phyloP scores from a whole-genome alignment of 1,140 invertebrate species.

The Cydia fagiglandana region DNA sequence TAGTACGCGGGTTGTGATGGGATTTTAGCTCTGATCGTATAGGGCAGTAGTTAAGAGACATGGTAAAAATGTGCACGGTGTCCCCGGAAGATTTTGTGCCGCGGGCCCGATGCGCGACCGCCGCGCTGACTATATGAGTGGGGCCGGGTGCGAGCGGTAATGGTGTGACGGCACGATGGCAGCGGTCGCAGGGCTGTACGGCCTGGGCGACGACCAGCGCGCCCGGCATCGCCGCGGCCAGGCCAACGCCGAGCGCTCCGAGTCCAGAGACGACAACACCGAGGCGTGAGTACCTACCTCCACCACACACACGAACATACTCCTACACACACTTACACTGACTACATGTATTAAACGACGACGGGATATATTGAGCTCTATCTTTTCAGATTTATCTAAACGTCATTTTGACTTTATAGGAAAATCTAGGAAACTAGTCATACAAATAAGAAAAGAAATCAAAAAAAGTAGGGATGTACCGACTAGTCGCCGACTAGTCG shows the following conservation, averaged over 20 bases:
- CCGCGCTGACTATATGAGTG: constrained; percentile 37
- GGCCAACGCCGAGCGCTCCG: constrained; percentile 69
- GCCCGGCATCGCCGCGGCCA: constrained; percentile 70
- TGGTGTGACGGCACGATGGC: constrained; percentile 54
- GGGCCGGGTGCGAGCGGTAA: constrained; percentile 42
- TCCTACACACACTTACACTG: neutral
- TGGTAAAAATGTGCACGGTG: constrained; percentile 41
- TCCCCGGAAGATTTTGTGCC: constrained; percentile 32
- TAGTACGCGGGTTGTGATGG: constrained; percentile 41
- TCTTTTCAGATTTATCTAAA: no score
- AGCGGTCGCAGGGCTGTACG: constrained; percentile 71
- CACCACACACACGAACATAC: neutral
- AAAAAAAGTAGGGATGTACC: no score
- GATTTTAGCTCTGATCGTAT: constrained; percentile 31
- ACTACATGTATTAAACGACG: neutral
- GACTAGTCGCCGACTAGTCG: no score
- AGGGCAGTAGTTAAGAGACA: constrained; percentile 23
- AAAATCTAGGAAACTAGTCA: no score
- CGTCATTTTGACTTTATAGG: no score
- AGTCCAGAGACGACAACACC: constrained; percentile 74
- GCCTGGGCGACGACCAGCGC: constrained; percentile 70
- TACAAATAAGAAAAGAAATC: no score
- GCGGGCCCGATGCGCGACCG: constrained; percentile 31
- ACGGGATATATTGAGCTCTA: no score
- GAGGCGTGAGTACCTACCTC: constrained; percentile 62